phyloP scores from a whole-genome alignment of 2,113 vertebrate species.

The Caracal caracal region DNA sequence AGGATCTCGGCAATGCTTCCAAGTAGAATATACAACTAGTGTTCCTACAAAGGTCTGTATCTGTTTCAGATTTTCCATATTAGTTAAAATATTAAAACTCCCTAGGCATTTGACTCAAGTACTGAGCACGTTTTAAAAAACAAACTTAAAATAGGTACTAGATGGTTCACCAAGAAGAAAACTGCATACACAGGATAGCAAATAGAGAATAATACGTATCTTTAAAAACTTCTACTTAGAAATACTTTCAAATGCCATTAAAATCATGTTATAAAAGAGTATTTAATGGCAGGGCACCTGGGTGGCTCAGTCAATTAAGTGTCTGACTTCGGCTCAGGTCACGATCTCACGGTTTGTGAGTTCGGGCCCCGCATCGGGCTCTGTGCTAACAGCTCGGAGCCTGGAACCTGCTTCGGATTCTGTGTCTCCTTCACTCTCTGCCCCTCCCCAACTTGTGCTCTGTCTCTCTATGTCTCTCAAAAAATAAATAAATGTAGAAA shows the following conservation, averaged over 20 bases:
- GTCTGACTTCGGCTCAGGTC: too few species aligned
- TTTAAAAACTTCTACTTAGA: conserved; percentile 16
- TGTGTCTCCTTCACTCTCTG: too few species aligned
- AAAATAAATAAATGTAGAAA: too few species aligned
- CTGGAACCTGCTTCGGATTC: too few species aligned
- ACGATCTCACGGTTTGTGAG: too few species aligned
- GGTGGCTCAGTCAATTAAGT: too few species aligned
- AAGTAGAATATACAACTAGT: neutral
- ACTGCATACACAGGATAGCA: neutral
- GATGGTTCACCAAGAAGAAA: neutral
- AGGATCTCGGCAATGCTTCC: neutral
- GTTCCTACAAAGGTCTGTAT: neutral
- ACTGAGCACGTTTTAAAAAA: neutral
- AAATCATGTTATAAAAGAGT: neutral
- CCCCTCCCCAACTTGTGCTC: too few species aligned
- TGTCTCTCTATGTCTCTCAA: too few species aligned
- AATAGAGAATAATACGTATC: neutral
- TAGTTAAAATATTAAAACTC: neutral
- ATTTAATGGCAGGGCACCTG: neutral
- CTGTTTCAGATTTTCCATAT: neutral
- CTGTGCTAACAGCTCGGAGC: too few species aligned
- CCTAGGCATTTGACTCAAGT: neutral
- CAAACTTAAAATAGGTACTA: neutral
- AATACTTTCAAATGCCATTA: neutral
- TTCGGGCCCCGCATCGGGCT: too few species aligned